These are phyloP conservation scores for Morpho achilles DNA, from an alignment of 2,888 invertebrate species.

Conservation along the genomic window DNA sequence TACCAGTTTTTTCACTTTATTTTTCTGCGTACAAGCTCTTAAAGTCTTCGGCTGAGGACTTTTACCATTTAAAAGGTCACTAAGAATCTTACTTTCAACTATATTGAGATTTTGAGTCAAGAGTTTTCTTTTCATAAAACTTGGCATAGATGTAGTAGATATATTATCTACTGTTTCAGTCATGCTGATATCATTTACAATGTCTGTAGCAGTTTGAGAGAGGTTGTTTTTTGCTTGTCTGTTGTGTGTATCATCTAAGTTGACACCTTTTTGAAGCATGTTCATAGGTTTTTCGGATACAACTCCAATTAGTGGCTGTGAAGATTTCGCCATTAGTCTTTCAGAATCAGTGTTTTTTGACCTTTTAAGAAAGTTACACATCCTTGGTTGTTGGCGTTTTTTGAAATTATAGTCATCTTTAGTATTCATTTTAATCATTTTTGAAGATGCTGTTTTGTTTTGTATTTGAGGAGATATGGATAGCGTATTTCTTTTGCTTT, in stretches of 20 bases:
- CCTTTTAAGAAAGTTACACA: conserved; percentile 7
- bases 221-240: conserved; percentile 15
- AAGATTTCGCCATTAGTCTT: conserved; percentile 27
- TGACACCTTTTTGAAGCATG: too few relatives aligned
- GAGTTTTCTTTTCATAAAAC: conserved; percentile 66
- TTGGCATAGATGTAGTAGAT: conserved; percentile 55
- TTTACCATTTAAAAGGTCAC: conserved; percentile 38
- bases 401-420: conserved; percentile 24
- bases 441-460: conserved; percentile 4
- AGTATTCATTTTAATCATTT: background rate
- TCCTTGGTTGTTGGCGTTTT: conserved; percentile 17
- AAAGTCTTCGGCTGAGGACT: conserved; percentile 51
- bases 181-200: conserved; percentile 19
- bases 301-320: conserved; percentile 17
- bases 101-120: conserved; percentile 65
- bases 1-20: conserved; percentile 53
- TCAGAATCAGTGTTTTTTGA: conserved; percentile 17
- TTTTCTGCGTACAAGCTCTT: conserved; percentile 48
- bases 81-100: conserved; percentile 46
- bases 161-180: conserved; percentile 24
- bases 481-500: conserved; percentile 17
- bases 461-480: conserved; percentile 4
- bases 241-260: conserved; percentile 20
- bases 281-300: too few relatives aligned
- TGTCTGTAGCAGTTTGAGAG: conserved; percentile 19